Evolutionary conservation across 1,140 invertebrate species (phyloP), one percentile per base, ranked within the genome.

Genomic region (Drosophila kikkawai): DNA sequence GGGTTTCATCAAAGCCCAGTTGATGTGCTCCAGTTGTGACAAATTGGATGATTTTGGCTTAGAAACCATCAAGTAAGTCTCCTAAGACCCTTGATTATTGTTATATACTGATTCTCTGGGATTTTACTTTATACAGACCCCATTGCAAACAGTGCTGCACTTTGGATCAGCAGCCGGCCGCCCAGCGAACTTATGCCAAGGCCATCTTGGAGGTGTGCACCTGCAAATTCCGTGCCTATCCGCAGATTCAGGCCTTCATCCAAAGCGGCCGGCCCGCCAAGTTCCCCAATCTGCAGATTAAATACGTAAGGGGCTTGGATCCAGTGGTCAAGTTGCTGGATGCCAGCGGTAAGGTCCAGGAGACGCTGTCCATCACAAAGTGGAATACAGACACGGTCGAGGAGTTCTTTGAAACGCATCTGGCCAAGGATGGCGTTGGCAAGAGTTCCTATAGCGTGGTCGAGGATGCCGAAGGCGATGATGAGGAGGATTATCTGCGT

Each of bases 311-410:
- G 65, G 98, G 98, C 26, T 93, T 98, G 50, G 98, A 99, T 94
- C 98, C 98, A 5, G 95, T 98, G 51, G 98, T 99, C 41, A 98
- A 98, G 92, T 93, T 99, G 29, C 94, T 97, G 69, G 96, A 99
- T 92, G 95, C 95, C 57, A 95, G 96, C 86, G 96, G 96, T 32
- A 96, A 96, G 91, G 94, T 98, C 15, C 95, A 96, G 93, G 97
- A 98, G 91, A 96, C 96, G 50, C 94, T 99, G 5, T 97, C 98
- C 42, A 99, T 99, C 92, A 97, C 98, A 78, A 98, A 98, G 93
- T 99, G 98, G 98, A 97, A 99, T 92, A 99, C 98, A 7, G 98
- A 99, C 91, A 97, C 98, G 12, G 96, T 99, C 1, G 97, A 98
- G 93, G 98, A 99, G 93, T 99, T 99, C 94, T 95, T 99, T 39